phyloP scores from a whole-genome alignment of 1,140 invertebrate genomes.

The Antheraea mylitta region DNA sequence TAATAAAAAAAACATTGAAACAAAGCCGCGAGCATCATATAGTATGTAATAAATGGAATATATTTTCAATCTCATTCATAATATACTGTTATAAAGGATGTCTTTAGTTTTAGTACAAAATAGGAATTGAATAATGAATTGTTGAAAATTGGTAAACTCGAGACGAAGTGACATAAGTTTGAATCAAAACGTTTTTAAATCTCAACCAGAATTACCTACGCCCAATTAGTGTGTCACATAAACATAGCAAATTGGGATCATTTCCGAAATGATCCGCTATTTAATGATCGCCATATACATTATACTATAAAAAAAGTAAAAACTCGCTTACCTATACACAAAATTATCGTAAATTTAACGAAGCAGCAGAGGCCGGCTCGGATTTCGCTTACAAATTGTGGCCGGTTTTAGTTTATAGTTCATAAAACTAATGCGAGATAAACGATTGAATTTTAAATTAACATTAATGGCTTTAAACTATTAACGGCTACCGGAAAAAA shows the following conservation, averaged over 20 bases:
- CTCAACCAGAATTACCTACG: background rate
- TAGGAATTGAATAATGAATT: background rate
- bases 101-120: background rate
- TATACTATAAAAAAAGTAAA: constrained; percentile 20
- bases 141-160: background rate
- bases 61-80: too few relatives aligned
- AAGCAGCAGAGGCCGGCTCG: constrained; percentile 7
- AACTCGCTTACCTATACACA: constrained; percentile 13
- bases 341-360: constrained; percentile 10
- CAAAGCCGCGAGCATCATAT: too few relatives aligned
- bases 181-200: background rate
- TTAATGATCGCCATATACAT: constrained; percentile 14
- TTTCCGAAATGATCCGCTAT: constrained; percentile 8
- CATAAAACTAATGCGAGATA: constrained; percentile 66
- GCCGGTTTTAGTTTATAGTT: constrained; percentile 49
- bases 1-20: too few relatives aligned
- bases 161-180: background rate
- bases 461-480: constrained; percentile 67
- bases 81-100: too few relatives aligned
- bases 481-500: constrained; percentile 73
- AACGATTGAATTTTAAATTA: constrained; percentile 63
- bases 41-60: too few relatives aligned
- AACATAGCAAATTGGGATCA: constrained; percentile 6
- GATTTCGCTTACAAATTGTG: constrained; percentile 64
- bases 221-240: constrained; percentile 13